Base-by-base conservation (phyloP, 2,113 vertebrate genomes). In the Sitta europaea region DNA sequence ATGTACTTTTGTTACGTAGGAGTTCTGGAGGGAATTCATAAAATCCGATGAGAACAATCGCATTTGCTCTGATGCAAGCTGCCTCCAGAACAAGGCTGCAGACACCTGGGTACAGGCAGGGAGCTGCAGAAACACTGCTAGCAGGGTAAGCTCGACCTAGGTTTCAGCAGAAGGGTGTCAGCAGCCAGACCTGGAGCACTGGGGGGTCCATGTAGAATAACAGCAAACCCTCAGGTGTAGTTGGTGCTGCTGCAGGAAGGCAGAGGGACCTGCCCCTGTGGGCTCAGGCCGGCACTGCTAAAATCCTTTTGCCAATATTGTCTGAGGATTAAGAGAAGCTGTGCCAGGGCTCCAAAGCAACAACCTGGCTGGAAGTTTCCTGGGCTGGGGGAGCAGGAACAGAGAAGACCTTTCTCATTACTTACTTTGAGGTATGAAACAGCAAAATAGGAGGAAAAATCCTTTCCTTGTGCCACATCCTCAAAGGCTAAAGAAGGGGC, bases 31-130 rank as follows among this genome's bases (percentile, higher is more conserved):
- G 74, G 94, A 94, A 88, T 87, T 96, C 50, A 79, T 89, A 33
- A 81, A 89, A 96, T 89, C 94, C 18, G 24, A 72, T 65, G 85
- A 93, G 62, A 94, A 95, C 88, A 96, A 95, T 90, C 71, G 40
- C 85, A 65, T 97, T 92, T 95, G 70, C 74, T 96, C 11, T 94
- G 94, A 82, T 87, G 84, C 84, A 95, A 75, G 83, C 80, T 84
- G 80, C 84, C 73, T 85, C 36, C 65, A 35, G 70, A 85, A 75
- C 77, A 82, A 85, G 50, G 51, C 54, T 18, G 67, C 55, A 27
- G 70, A 1, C 38, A 40, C 33, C 36, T 19, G 88, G 81, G 35
- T 51, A 14, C 38, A 5, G 76, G 63, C 80, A 45, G 70, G 62
- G 73, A 81, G 43, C 59, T 95, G 93, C 24, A 1, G 8, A 18